Percentiles rank a stretch among this genome's conserved stretches.
These are phyloP conservation scores for Graptemys geographica DNA, from an alignment of 2,797 vertebrate genomes.

Conservation along the genomic window DNA sequence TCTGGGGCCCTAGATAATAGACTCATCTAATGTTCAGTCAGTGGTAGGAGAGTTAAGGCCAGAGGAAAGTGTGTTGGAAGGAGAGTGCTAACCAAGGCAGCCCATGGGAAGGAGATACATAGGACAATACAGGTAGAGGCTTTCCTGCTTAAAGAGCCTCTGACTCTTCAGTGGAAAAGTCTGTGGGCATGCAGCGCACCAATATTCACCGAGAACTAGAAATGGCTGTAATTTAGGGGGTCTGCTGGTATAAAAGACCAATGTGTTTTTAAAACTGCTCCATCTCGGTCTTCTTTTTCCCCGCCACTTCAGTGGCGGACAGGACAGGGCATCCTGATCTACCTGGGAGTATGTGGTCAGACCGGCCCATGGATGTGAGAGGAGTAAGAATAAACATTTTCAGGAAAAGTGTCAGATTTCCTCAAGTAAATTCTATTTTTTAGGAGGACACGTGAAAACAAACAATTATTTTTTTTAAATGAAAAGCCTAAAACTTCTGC, in stretches of 20 bases:
- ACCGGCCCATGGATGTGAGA: no score
- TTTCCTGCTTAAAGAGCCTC: not conserved
- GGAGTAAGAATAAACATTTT: no score
- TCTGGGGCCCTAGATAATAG: accelerated
- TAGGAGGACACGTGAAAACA: no score
- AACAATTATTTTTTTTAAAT: not conserved
- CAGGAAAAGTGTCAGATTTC: no score
- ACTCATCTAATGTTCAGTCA: not conserved
- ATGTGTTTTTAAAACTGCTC: not conserved
- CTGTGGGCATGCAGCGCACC: not conserved
- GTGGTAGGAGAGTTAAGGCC: not conserved
- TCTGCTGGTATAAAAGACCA: not conserved
- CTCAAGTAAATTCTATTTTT: no score
- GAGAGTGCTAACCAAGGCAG: not conserved
- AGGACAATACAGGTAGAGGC: not conserved
- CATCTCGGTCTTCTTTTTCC: not conserved
- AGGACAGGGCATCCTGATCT: not conserved
- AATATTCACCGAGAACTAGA: not conserved
- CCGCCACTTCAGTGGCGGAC: not conserved
- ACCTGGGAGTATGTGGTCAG: no score
- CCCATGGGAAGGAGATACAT: not conserved
- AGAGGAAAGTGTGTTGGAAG: not conserved
- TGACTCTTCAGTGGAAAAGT: not conserved
- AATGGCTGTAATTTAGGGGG: not conserved
- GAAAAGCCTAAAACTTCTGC: not conserved